Evolutionary conservation across 2,888 invertebrate species (phyloP), one percentile per base, ranked within the genome.

Genomic region (Emmelina monodactyla): DNA sequence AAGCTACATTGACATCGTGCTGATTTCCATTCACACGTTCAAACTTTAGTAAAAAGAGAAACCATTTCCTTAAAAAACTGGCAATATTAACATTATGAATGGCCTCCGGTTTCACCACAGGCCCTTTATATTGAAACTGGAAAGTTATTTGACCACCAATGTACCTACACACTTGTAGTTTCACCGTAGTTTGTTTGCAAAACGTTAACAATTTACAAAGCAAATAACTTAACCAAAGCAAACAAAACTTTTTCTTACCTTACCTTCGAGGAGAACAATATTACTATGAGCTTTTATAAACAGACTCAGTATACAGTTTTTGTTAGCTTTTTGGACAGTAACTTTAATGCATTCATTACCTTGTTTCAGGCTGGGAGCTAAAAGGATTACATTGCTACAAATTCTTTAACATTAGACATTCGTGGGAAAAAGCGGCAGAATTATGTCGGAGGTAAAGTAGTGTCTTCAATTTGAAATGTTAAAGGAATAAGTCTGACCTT

Each of bases 371-470:
- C 61, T 95, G 95, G 95, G 93, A 93, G 76, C 83, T 94, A 54
- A 87, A 88, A 78, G 94, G 94, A 58, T 86, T 94, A 58, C 86
- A 93, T 75, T 95, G 95, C 82, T 95, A 94, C 81, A 94, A 92
- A 85, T 94, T 92, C 82, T 95, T 95, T 82, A 92, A 92, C 78
- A 94, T 94, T 65, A 89, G 89, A 71, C 94, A 95, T 83, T 95
- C 95, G 46, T 95, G 94, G 94, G 92, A 92, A 79, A 94, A 93
- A 82, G 93, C 94, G 50, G 94, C 93, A 46, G 93, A 94, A 82
- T 83, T 95, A 76, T 95, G 95, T 83, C 89, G 92, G 83, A 92
- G 94, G 94, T 94, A 82, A 84, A n/a, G n/a, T n/a, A n/a, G n/a
- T n/a, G n/a, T n/a, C n/a, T n/a, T n/a, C n/a, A n/a, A n/a, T n/a